Conservation (phyloP, 2,888 invertebrate genomes). For the Nemotelus nigrinus region DNA sequence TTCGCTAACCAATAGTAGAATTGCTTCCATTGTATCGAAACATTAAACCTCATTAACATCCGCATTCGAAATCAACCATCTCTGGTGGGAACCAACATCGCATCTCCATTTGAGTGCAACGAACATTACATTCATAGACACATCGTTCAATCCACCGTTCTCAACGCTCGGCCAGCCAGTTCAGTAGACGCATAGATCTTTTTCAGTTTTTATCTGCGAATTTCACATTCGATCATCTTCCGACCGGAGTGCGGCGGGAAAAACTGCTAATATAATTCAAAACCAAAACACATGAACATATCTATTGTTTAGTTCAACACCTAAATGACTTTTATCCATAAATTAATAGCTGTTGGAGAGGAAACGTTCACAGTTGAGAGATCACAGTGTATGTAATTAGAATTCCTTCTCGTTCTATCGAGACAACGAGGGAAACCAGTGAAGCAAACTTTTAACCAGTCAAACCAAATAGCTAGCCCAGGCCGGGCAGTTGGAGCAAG, state of each 20-base stretch:
- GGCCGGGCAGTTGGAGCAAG: not conserved
- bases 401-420: conserved; percentile 5
- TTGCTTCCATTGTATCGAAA: no score
- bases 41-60: no score
- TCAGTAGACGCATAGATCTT: not conserved
- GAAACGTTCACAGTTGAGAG: conserved; percentile 51
- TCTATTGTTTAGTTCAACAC: conserved; percentile 51
- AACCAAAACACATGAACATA: not conserved
- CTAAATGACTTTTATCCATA: conserved; percentile 51
- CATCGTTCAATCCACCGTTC: no score
- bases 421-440: not conserved
- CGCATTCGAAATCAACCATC: no score
- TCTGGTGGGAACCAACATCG: conserved; percentile 47
- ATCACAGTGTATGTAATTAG: conserved; percentile 50
- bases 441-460: not conserved
- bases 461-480: conserved; percentile 11
- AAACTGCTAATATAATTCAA: not conserved
- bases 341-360: conserved; percentile 52
- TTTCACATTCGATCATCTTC: conserved; percentile 14
- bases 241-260: not conserved
- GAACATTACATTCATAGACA: conserved; percentile 22
- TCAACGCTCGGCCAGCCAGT: no score
- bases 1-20: no score
- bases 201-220: not conserved
- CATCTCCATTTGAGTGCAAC: conserved; percentile 47